These are phyloP conservation scores for Maniola jurtina DNA, from an alignment of 1,140 invertebrate genomes.

Conservation along the genomic window DNA sequence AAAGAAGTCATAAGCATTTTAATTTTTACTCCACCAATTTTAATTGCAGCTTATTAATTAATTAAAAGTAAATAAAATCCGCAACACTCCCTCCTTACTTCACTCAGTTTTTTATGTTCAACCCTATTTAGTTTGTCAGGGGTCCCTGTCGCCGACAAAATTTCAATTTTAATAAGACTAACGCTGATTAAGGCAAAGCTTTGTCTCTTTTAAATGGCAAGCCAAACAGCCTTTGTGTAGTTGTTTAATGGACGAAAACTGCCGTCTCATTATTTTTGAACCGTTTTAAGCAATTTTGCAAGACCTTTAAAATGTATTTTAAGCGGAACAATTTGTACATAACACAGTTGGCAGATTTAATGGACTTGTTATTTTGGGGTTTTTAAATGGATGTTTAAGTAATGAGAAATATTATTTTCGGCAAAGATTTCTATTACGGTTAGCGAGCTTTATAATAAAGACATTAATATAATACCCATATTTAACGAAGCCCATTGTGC, in stretches of 20 bases:
- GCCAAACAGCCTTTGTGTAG: constrained; percentile 35
- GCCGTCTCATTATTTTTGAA: constrained; percentile 38
- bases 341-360: background rate
- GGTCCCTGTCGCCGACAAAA: constrained; percentile 2
- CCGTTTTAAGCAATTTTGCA: constrained; percentile 34
- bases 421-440: no score
- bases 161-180: constrained; percentile 29
- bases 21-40: no score
- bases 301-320: constrained; percentile 14
- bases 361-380: background rate
- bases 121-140: constrained; percentile 3
- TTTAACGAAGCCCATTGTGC: no score
- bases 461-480: no score
- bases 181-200: constrained; percentile 29
- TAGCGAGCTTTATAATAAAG: no score
- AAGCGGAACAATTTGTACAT: constrained; percentile 6
- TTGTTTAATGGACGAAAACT: constrained; percentile 39
- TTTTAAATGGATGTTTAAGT: no score
- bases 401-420: no score
- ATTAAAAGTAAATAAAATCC: no score
- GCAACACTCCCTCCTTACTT: no score
- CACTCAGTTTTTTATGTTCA: background rate
- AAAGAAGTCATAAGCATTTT: no score
- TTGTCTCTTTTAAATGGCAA: constrained; percentile 33
- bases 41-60: no score